Base-by-base conservation (phyloP, 1,140 invertebrate species). In the Diorhabda carinulata region DNA sequence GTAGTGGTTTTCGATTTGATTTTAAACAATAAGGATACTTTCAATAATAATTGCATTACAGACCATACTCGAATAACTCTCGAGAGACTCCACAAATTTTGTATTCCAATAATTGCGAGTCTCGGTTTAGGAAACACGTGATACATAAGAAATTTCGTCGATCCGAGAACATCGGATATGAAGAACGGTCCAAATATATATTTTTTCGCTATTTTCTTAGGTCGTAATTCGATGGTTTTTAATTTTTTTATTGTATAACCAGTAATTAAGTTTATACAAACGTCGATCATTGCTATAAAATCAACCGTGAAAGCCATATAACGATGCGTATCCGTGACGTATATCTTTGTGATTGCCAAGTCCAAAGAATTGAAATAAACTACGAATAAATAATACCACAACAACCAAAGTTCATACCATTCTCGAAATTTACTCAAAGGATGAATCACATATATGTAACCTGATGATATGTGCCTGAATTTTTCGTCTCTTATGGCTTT, bases 261-360 rank as follows among this genome's bases (percentile, higher is more conserved):
- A 52, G 68, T 71, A 43, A 66, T 67, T 57, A 71, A 73, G 10
- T 69, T 63, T 4, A 71, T 61, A 8, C 66, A 3, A 10, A 73
- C 43, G 43, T 71, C 68, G 3, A 66, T 8, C 6, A 60, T 9
- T 1, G 64, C 59, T 5, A 71, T 5, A 43, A 67, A 4, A 59
- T 73, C 72, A 3, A 71, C 8, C 6, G 66, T 42, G 3, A 67
- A 10, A 59, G 65, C 10, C 5, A 25, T 8, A 25, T 6, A 2
- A 60, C 8, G 44, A 41, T 44, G 43, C 10, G 8, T 42, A 5
- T 2, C 4, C 5, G 10, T 40, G 5, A 60, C 40, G 2, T n/a
- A n/a, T 5, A 42, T 8, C 4, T n/a, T 25, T 7, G 9, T 56
- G 40, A 67, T 8, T 2, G 9, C 41, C 3, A 43, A 8, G 9